Evolutionary conservation across 2,888 invertebrate genomes (phyloP), one percentile per base, ranked within the genome.

Genomic region (Metopia argyrocephala): DNA sequence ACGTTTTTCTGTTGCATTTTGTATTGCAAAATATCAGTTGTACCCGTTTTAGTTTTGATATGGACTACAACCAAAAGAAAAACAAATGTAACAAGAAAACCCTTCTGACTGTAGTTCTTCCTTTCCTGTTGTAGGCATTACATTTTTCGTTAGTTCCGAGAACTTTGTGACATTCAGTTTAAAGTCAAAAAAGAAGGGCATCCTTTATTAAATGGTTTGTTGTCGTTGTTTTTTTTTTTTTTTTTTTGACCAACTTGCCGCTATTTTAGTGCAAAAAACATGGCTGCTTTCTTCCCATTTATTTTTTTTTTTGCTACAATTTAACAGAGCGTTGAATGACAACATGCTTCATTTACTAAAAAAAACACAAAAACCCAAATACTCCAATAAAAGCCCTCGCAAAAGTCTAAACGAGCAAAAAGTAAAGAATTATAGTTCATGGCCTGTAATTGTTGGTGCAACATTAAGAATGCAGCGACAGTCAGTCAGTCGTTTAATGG

Each of bases 1-100:
- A 71, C 66, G 80, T 73, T 75, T 75, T 79, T 70, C 78, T 75
- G 71, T 69, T 74, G 78, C 73, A 69, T 78, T 82, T 73, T 75
- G 80, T 78, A 62, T 71, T 66, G 66, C 78, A 73, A 61, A 78
- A 66, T 66, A 46, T n/a, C n/a, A n/a, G n/a, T n/a, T n/a, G n/a
- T n/a, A n/a, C n/a, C n/a, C n/a, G n/a, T n/a, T n/a, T n/a, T n/a
- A n/a, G n/a, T n/a, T n/a, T n/a, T n/a, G n/a, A n/a, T n/a, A n/a
- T n/a, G n/a, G n/a, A n/a, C n/a, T n/a, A n/a, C n/a, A n/a, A n/a
- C n/a, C n/a, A n/a, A n/a, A n/a, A n/a, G n/a, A n/a, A n/a, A n/a
- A n/a, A n/a, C n/a, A n/a, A n/a, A n/a, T n/a, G n/a, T n/a, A n/a
- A n/a, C n/a, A n/a, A n/a, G n/a, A n/a, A n/a, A n/a, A n/a, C n/a